Conservation (phyloP, 2,797 vertebrate genomes). For the Pelochelys cantorii region DNA sequence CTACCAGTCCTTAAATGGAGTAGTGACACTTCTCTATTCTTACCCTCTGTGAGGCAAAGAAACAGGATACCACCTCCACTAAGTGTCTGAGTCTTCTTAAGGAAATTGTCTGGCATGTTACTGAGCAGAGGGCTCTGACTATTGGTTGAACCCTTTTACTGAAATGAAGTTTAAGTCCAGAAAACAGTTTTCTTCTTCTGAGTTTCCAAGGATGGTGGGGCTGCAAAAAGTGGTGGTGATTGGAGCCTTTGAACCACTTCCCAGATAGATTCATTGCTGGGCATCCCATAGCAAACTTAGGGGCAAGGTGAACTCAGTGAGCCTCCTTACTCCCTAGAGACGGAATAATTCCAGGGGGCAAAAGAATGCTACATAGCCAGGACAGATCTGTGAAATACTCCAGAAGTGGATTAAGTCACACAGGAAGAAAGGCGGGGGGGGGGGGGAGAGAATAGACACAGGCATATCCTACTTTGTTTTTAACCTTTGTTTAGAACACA, state of each 20-base stretch:
- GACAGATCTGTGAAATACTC: too few relatives aligned
- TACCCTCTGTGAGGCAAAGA: too few relatives aligned
- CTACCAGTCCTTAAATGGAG: not conserved
- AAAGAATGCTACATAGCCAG: too few relatives aligned
- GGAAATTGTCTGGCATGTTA: not conserved
- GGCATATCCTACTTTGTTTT: not conserved
- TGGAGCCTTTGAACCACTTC: not conserved
- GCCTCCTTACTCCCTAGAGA: not conserved
- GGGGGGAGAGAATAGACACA: too few relatives aligned
- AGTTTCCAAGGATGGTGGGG: not conserved
- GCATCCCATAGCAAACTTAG: not conserved
- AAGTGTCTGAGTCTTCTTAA: not conserved
- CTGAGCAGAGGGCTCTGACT: not conserved
- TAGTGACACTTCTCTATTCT: not conserved
- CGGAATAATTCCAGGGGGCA: too few relatives aligned
- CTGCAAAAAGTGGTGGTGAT: not conserved
- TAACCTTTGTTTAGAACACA: not conserved
- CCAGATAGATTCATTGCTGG: not conserved
- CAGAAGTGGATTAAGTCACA: too few relatives aligned
- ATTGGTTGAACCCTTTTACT: not conserved
- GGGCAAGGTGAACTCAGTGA: not conserved
- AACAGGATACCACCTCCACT: not conserved
- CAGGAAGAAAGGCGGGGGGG: too few relatives aligned
- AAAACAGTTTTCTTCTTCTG: not conserved
- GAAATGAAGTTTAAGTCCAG: not conserved